Conservation (phyloP, 1,140 invertebrate genomes). For the Pseudomyrmex concolor region DNA sequence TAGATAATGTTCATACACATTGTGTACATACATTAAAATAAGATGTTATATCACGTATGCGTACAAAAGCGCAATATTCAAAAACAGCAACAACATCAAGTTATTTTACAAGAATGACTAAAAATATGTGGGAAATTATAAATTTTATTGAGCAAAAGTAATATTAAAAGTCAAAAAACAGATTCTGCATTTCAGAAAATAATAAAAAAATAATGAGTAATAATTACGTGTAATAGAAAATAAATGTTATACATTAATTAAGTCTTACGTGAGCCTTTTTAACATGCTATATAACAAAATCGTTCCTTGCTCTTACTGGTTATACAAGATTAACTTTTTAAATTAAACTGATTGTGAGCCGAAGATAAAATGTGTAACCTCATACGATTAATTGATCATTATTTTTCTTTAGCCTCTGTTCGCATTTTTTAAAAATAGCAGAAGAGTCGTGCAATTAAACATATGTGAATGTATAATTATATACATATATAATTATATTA, state of each 20-base stretch:
- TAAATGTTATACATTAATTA: slow-evolving; percentile 30
- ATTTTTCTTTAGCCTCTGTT: slow-evolving; percentile 14
- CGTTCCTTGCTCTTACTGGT: slow-evolving; percentile 2
- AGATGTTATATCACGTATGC: slow-evolving; percentile 16
- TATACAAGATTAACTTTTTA: slow-evolving; percentile 14
- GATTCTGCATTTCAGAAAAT: slow-evolving; percentile 1
- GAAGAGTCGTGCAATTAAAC: neutral
- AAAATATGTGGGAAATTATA: neutral
- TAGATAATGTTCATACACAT: slow-evolving; percentile 60
- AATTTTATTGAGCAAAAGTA: neutral
- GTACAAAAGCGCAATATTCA: too few relatives aligned
- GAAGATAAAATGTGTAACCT: slow-evolving; percentile 12
- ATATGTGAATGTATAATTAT: neutral
- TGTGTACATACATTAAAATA: slow-evolving; percentile 29
- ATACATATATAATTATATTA: neutral
- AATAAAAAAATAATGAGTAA: slow-evolving; percentile 17
- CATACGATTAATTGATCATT: slow-evolving; percentile 2
- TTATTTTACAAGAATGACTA: neutral
- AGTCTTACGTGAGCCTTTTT: neutral
- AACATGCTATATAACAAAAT: neutral
- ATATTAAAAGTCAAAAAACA: neutral
- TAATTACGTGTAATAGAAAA: neutral
- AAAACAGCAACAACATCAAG: slow-evolving; percentile 16
- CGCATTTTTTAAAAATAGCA: slow-evolving; percentile 6
- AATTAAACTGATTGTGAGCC: neutral